Percentiles rank a stretch among this genome's conserved stretches.
Conservation (phyloP, 2,797 vertebrate species). For the Manis crassicaudata region DNA sequence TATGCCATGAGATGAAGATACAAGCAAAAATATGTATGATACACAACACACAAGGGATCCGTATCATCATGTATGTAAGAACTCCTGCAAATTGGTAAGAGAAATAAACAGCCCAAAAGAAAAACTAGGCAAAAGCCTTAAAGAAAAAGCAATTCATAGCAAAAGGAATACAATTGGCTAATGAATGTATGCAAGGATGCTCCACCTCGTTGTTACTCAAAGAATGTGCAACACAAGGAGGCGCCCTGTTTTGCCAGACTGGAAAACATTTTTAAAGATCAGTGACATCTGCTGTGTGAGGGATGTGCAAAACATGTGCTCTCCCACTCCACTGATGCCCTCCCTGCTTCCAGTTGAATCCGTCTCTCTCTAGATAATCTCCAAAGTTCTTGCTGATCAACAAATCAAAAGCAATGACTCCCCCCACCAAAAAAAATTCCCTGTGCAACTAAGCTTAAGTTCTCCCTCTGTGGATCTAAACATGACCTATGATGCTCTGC, state of each 20-base stretch:
- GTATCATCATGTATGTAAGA: not conserved
- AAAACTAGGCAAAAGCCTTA: not conserved
- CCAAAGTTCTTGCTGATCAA: not conserved
- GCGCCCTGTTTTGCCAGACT: not conserved
- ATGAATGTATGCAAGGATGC: not conserved
- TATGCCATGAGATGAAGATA: not conserved
- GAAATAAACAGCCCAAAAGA: not conserved
- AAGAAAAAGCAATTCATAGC: not conserved
- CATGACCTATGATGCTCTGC: too few relatives aligned
- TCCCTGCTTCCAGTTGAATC: not conserved
- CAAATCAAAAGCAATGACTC: not conserved
- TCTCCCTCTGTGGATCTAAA: not conserved
- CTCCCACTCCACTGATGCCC: not conserved
- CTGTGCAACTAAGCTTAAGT: not conserved
- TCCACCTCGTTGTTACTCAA: not conserved
- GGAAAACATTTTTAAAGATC: not conserved
- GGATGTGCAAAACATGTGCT: not conserved
- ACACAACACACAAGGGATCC: not conserved
- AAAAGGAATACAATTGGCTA: not conserved
- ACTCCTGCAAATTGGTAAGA: not conserved
- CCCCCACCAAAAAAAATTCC: too few relatives aligned
- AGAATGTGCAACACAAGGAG: not conserved
- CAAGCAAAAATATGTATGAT: fast-evolving
- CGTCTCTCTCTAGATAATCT: not conserved
- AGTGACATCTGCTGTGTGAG: too few relatives aligned